phyloP scores from a whole-genome alignment of 1,140 invertebrate species.

The Drosophila watanabei region DNA sequence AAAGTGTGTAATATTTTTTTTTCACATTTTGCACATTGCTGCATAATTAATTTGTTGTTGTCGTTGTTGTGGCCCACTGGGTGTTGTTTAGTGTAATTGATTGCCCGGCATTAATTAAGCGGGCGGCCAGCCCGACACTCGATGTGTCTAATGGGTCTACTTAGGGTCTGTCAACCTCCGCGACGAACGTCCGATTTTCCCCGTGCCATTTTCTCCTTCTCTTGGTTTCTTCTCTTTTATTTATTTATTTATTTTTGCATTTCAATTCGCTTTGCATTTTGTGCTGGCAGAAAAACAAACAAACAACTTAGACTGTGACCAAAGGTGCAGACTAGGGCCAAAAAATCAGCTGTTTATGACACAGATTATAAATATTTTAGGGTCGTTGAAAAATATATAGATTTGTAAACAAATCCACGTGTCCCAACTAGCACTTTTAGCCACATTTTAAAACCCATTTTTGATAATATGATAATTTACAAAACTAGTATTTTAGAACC shows the following conservation, averaged over 20 bases:
- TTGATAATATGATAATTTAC: background rate
- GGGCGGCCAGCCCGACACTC: conserved; percentile 41
- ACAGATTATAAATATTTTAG: conserved; percentile 1
- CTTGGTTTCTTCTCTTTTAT: no score
- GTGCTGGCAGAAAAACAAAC: conserved; percentile 32
- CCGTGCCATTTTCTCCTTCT: conserved; percentile 15
- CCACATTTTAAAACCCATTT: no score
- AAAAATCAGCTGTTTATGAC: conserved; percentile 9
- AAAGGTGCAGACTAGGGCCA: background rate
- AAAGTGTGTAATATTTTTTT: conserved; percentile 60
- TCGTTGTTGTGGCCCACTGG: no score
- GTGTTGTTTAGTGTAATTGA: conserved; percentile 64
- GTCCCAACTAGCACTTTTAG: background rate
- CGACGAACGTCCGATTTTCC: background rate
- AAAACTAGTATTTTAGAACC: background rate
- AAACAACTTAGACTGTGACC: conserved; percentile 52
- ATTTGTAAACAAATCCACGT: no score
- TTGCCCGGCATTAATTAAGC: conserved; percentile 69
- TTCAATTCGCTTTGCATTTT: conserved; percentile 43
- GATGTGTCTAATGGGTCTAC: conserved; percentile 42
- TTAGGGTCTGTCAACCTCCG: conserved; percentile 23
- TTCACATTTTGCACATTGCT: conserved; percentile 75
- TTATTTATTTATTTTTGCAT: conserved; percentile 21
- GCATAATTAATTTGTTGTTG: conserved; percentile 74
- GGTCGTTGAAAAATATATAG: background rate